A percentile compares a stretch with the other conserved stretches of the same genome.
Conservation (phyloP, 2,113 vertebrate genomes). For the Amazona vittata region DNA sequence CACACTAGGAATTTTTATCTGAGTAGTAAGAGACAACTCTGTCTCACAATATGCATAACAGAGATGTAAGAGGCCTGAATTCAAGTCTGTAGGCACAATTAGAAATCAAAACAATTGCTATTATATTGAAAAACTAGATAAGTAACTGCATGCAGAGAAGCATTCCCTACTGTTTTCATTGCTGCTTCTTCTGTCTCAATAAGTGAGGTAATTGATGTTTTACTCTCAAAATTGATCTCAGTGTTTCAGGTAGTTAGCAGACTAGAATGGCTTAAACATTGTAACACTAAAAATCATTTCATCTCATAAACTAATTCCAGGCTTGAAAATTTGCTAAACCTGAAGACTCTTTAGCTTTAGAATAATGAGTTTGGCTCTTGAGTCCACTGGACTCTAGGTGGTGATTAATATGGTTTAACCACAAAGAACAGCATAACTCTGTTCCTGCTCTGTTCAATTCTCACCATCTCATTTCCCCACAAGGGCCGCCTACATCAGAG, state of each 20-base stretch:
- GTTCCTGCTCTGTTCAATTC: neutral
- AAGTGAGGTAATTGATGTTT: slow-evolving; percentile 61
- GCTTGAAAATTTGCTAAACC: neutral
- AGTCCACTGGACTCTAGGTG: neutral
- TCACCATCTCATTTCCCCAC: fast-evolving
- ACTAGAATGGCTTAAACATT: slow-evolving; percentile 12
- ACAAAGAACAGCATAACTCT: fast-evolving
- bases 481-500: fast-evolving
- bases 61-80: neutral
- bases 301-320: slow-evolving; percentile 22
- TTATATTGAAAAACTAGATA: neutral
- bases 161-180: slow-evolving; percentile 33
- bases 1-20: neutral
- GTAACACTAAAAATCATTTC: neutral
- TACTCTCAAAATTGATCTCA: slow-evolving; percentile 18
- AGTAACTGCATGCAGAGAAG: neutral
- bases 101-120: slow-evolving; percentile 18
- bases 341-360: neutral
- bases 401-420: neutral
- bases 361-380: neutral
- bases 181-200: slow-evolving; percentile 40
- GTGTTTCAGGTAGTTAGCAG: slow-evolving; percentile 44
- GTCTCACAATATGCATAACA: neutral
- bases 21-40: neutral
- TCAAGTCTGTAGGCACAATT: neutral